Evolutionary conservation across 2,113 vertebrate genomes (phyloP).

Genomic region (Bubo bubo): DNA sequence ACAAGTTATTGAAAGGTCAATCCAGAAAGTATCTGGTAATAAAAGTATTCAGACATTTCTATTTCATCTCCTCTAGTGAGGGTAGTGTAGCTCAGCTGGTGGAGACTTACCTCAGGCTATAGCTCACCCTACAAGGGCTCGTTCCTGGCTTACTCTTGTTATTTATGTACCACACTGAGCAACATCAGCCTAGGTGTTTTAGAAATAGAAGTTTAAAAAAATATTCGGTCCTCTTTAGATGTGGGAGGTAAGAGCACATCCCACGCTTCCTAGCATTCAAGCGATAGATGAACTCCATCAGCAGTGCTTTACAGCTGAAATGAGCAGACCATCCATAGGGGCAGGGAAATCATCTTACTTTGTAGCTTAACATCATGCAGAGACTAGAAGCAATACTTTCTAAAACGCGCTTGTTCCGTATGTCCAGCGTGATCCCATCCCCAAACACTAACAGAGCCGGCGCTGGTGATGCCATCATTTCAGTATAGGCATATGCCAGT

Average conservation of each 20-base stretch:
- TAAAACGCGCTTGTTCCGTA: neutral
- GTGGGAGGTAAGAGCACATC: neutral
- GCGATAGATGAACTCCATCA: neutral
- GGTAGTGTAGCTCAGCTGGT: conserved; percentile 16
- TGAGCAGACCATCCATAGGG: neutral
- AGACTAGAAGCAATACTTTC: neutral
- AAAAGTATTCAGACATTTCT: conserved; percentile 34
- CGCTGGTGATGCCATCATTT: neutral
- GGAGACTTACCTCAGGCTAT: conserved; percentile 52
- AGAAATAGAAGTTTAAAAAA: conserved; percentile 19
- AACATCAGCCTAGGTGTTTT: conserved; percentile 11
- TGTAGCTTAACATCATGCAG: neutral
- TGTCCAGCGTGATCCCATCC: neutral
- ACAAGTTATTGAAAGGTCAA: conserved; percentile 50
- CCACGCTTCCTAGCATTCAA: neutral
- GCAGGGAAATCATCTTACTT: neutral
- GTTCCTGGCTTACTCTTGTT: neutral
- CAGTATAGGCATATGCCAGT: neutral
- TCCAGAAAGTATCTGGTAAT: conserved; percentile 18
- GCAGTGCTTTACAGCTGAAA: neutral
- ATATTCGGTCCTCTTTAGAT: neutral
- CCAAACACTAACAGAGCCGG: neutral
- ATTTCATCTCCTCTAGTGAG: conserved; percentile 24
- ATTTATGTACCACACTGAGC: conserved; percentile 18
- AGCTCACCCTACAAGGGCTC: conserved; percentile 15